Base-by-base conservation (phyloP, 2,797 vertebrate genomes). In the Epinephelus malabaricus region DNA sequence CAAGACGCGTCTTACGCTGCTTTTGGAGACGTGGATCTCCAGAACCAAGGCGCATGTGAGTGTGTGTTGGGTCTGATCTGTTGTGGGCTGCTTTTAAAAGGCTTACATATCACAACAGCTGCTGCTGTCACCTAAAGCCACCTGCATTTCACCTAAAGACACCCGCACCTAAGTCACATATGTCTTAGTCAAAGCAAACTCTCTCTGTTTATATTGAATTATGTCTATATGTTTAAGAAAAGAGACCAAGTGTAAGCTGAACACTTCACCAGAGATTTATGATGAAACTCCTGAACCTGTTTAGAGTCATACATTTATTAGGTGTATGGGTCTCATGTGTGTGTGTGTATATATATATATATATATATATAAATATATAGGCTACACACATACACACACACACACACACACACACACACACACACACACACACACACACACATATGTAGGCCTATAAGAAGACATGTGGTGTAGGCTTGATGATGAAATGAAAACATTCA, bases 11-110 rank as follows among this genome's bases (percentile, higher is more conserved):
- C 94, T 99, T 30, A 92, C 94, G 76, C 92, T 98, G 66, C 96
- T 99, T 9, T 81, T 98, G 71, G 94, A 97, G 82, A 99, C 98
- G 0, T 99, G 98, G 97, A 96, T 99, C 91, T 97, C 97, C 55
- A 95, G 60, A 58, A 94, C 94, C 76, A 96, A 94, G 60, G 87
- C 95, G 65, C 97, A 98, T 66, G 97, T 98, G 84, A 96, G 97
- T 95, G 50, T 70, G 49, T 54, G 11, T 3, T n/a, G 40, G 27
- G 3, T 68, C 11, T 5, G 55, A 46, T 18, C 18, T 38, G 10
- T n/a, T 21, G 14, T 15, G 4, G 9, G 51, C 14, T 63, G 53
- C 21, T n/a, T 6, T 45, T 3, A 40, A 21, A 21, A 5, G 3
- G 9, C 9, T 6, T 21, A 13, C 11, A 21, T 12, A 45, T 6